A percentile compares a stretch with the other conserved stretches of the same genome.
Conservation (phyloP, 1,140 invertebrate genomes). For the Cylas formicarius region DNA sequence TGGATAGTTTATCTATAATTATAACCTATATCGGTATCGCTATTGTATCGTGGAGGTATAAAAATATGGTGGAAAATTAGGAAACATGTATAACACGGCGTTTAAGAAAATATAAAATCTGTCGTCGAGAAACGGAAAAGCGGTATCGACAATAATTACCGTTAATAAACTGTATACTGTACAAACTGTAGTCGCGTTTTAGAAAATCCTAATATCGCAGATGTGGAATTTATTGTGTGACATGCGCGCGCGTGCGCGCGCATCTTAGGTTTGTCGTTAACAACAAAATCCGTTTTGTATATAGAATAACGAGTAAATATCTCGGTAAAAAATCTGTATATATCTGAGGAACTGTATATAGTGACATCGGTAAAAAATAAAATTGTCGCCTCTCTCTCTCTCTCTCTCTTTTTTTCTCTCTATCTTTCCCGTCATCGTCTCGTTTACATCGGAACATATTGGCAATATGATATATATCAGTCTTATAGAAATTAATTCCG, state of each 20-base stretch:
- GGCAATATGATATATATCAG: constrained; percentile 42
- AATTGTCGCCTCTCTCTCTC: constrained; percentile 26
- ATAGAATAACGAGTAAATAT: constrained; percentile 38
- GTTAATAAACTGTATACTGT: constrained; percentile 33
- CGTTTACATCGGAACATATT: constrained; percentile 36
- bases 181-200: constrained; percentile 31
- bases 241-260: not conserved
- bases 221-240: constrained; percentile 21
- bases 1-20: constrained; percentile 25
- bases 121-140: too few species aligned
- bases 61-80: too few species aligned
- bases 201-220: constrained; percentile 41
- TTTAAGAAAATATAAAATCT: too few species aligned
- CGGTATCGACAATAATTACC: too few species aligned
- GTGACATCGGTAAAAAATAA: constrained; percentile 35
- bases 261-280: constrained; percentile 13
- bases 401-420: too few species aligned
- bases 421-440: too few species aligned
- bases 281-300: constrained; percentile 34
- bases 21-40: constrained; percentile 18
- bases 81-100: too few species aligned
- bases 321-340: constrained; percentile 42
- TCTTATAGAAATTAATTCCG: constrained; percentile 35
- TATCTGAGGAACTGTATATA: constrained; percentile 41
- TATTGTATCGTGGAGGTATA: too few species aligned